These are phyloP conservation scores for Cancer borealis DNA, from an alignment of 2,888 invertebrate species.

Conservation along the genomic window DNA sequence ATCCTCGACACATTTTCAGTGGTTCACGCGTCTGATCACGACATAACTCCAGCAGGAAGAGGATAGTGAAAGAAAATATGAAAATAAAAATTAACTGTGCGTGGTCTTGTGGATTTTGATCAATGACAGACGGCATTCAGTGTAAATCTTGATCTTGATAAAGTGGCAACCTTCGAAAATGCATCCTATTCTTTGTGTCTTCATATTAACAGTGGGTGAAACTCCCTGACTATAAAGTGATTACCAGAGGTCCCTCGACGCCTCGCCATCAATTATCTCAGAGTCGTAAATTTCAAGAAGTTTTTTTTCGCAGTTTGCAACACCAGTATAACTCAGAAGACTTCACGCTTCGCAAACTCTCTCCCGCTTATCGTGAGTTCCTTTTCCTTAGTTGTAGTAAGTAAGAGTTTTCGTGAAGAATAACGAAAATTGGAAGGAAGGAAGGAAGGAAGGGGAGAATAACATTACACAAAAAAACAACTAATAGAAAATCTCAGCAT, in stretches of 20 bases:
- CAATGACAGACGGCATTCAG: not conserved
- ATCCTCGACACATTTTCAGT: slow-evolving; percentile 12
- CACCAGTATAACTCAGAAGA: slow-evolving; percentile 16
- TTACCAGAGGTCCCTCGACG: not conserved
- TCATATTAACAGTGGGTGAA: not conserved
- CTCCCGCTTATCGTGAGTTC: slow-evolving; percentile 16
- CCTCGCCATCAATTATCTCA: slow-evolving; percentile 25
- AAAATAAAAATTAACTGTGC: not conserved
- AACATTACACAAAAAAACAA: not conserved
- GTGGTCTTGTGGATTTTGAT: not conserved
- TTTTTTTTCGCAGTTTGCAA: slow-evolving; percentile 3
- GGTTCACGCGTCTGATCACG: slow-evolving; percentile 1
- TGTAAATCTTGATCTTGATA: not conserved
- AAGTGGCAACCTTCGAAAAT: not conserved
- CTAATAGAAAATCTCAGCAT: not conserved
- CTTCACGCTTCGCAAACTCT: slow-evolving; percentile 24
- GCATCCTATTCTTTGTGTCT: not conserved
- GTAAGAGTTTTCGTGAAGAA: not conserved
- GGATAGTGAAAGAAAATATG: not conserved
- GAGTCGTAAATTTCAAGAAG: not conserved
- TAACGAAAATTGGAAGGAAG: not conserved
- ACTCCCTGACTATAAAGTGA: slow-evolving; percentile 5
- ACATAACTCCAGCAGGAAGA: not conserved
- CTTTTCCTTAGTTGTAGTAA: not conserved
- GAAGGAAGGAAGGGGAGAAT: not conserved